These are phyloP conservation scores for Peromyscus polionotus DNA, from an alignment of 2,113 vertebrate species.

Conservation along the genomic window DNA sequence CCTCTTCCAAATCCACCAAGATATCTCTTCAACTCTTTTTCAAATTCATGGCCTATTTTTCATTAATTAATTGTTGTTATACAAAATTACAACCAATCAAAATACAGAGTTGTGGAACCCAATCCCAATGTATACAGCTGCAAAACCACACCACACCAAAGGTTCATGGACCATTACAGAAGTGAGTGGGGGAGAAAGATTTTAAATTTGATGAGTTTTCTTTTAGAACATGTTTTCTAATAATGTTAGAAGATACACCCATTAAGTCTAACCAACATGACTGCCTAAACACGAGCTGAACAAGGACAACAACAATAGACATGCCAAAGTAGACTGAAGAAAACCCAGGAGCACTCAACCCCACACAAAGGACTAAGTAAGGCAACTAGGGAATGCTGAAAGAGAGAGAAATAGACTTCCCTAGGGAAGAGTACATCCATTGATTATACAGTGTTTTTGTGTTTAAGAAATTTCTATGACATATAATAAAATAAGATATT, in stretches of 20 bases:
- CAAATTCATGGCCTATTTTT: background rate
- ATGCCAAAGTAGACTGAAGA: background rate
- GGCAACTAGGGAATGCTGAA: background rate
- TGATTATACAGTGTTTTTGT: slow-evolving; percentile 32
- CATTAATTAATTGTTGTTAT: background rate
- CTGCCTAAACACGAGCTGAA: background rate
- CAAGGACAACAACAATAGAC: background rate
- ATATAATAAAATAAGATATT: slow-evolving; percentile 77
- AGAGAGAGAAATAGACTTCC: background rate
- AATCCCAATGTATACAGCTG: background rate
- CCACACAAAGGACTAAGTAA: background rate
- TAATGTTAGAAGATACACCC: background rate
- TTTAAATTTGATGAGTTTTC: background rate
- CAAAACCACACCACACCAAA: background rate
- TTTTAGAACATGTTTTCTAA: background rate
- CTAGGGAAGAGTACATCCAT: background rate
- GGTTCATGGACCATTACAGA: background rate
- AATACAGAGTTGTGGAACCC: background rate
- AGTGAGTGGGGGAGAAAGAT: background rate
- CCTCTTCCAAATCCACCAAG: background rate
- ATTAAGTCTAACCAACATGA: background rate
- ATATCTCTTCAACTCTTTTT: background rate
- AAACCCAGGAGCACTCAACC: background rate
- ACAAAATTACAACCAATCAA: background rate
- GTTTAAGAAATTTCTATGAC: slow-evolving; percentile 72